Evolutionary conservation across 2,113 vertebrate species (phyloP), one percentile per base, ranked within the genome.

Genomic region (Globicephala melas): DNA sequence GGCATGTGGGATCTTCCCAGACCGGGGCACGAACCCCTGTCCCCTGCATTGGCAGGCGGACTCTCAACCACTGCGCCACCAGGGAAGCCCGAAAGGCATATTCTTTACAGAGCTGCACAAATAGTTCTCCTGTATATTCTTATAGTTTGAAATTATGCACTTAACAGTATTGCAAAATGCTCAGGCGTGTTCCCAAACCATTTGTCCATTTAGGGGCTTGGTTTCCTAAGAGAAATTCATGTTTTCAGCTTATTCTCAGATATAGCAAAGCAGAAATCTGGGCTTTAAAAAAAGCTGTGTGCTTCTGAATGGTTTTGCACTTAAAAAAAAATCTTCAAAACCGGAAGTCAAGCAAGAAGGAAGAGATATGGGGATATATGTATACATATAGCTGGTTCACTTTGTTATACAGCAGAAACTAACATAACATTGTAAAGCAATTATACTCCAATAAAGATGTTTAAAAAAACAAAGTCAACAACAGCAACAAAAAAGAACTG

Each of bases 231-330:
- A 97, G 95, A 98, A 98, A 97, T 95, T 85, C 94, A 89, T 89
- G 83, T 94, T 98, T 98, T 97, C 89, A 98, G 97, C 98, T 97
- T 95, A 93, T 98, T 98, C 97, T 87, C 95, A 55, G 93, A 93
- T 70, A 74, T 77, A 97, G 77, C 58, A 62, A 95, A 89, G 88
- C 92, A 97, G 96, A 95, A 95, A 96, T 91, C 44, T 85, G 88
- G 65, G 68, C 67, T 96, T 85, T 55, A 70, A 97, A 92, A 84
- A 96, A 36, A 5, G 8, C 25, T 68, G 89, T 96, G 41, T 90
- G 90, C 11, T 36, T 79, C 80, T 94, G 60, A 63, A 80, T 84
- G 41, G 6, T 97, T 98, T 97, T 80, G 71, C 74, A 92, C 55
- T 33, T 71, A 50, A 53, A 84, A 73, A 89, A 71, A 79, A 38